phyloP scores from a whole-genome alignment of 2,113 vertebrate genomes.

The Leucoraja erinaceus region DNA sequence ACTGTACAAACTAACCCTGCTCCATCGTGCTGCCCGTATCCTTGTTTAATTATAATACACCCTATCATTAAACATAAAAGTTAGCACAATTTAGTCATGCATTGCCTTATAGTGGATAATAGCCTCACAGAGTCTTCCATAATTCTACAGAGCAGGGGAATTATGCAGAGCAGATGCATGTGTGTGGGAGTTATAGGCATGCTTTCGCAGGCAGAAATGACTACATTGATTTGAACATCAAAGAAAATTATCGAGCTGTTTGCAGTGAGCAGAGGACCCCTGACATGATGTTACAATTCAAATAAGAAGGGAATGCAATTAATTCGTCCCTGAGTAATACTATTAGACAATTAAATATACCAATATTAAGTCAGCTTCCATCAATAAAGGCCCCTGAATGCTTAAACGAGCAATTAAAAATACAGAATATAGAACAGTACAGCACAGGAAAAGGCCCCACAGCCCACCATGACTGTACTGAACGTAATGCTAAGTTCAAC shows the following conservation, averaged over 20 bases:
- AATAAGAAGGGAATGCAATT: not conserved
- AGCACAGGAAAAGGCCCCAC: too few species aligned
- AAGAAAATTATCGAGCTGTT: not conserved
- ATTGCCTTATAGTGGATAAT: not conserved
- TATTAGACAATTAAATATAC: not conserved
- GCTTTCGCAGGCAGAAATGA: not conserved
- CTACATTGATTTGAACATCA: not conserved
- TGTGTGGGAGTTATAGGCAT: not conserved
- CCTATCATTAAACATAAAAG: constrained; percentile 9
- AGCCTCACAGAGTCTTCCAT: not conserved
- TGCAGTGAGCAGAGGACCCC: not conserved
- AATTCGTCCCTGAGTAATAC: not conserved
- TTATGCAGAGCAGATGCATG: not conserved
- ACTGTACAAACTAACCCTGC: too few species aligned
- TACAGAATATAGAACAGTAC: too few species aligned
- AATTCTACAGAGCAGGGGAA: not conserved
- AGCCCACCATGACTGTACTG: too few species aligned
- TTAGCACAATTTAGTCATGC: not conserved
- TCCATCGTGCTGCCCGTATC: too few species aligned
- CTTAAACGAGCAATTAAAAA: not conserved
- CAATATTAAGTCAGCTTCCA: not conserved
- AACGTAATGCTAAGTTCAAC: too few species aligned
- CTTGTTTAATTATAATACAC: not conserved
- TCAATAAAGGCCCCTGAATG: not conserved
- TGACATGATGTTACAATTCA: not conserved